phyloP scores from a whole-genome alignment of 2,888 invertebrate genomes.

The Lithosia quadra region DNA sequence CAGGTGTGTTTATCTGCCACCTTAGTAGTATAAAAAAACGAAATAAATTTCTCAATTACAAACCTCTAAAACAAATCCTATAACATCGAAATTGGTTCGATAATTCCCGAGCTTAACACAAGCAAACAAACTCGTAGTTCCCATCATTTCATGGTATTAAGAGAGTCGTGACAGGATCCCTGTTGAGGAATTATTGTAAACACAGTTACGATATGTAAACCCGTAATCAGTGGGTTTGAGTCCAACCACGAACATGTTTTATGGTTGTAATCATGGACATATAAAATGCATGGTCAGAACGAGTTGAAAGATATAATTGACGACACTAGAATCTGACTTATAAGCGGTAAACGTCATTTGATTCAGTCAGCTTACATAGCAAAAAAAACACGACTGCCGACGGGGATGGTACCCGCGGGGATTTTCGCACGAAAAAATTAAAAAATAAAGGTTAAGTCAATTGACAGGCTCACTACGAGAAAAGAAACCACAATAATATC shows the following conservation, averaged over 20 bases:
- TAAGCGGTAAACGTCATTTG: no score
- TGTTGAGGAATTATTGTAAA: constrained; percentile 54
- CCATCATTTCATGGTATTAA: constrained; percentile 53
- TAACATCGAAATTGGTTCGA: constrained; percentile 41
- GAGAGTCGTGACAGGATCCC: constrained; percentile 55
- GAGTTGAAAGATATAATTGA: no score
- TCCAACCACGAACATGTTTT: constrained; percentile 63
- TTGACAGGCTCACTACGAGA: no score
- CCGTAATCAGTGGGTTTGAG: constrained; percentile 54
- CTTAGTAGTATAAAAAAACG: no score
- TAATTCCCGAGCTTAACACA: constrained; percentile 48
- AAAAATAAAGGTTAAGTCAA: no score
- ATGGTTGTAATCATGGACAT: constrained; percentile 42
- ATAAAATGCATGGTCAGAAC: constrained; percentile 12
- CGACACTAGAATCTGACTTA: no score
- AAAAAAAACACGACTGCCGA: no score
- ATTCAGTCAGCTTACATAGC: no score
- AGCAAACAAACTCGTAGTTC: constrained; percentile 45
- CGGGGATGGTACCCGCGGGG: no score
- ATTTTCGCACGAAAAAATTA: no score
- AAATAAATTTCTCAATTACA: not conserved
- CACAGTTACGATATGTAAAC: constrained; percentile 49
- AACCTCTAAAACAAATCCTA: constrained; percentile 15
- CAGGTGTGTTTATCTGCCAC: no score
- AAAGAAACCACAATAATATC: constrained; percentile 5